Base-by-base conservation (phyloP, 2,888 invertebrate genomes). In the Gastrophysa polygoni region DNA sequence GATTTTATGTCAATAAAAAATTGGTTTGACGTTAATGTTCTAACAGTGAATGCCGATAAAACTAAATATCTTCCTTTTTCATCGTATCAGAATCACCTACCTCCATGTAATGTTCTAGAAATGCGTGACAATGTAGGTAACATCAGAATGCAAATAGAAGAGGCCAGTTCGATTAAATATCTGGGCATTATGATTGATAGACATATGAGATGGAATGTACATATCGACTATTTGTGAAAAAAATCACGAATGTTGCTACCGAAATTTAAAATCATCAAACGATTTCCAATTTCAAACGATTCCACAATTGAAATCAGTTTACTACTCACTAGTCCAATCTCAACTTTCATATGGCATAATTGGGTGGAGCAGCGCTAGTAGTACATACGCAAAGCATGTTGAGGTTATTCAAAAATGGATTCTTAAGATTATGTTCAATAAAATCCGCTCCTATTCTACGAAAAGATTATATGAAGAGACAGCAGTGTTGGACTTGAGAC, bases 31-130 rank as follows among this genome's bases (percentile, higher is more conserved):
- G 17, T 28, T 3, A 50, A 50, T 28, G 3, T 24, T 6, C 16
- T 28, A 28, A 50, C 50, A n/a, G 16, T 50, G 3, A 50, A 28
- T 16, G 21, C 17, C 29, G 50, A 50, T 11, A 50, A 50, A 24
- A 50, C 50, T n/a, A 8, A n/a, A 11, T 50, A 14, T 50, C 21
- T 50, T 17, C 50, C 50, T 4, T 28, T 28, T n/a, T 28, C 24
- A 24, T 24, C 24, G n/a, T 28, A 28, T 28, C 28, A 28, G 11
- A 28, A 14, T n/a, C 8, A 21, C 10, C 11, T 20, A 6, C 24
- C 24, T 24, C 8, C 49, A 6, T 49, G 2, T 14, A 49, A 21
- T 20, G 21, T 14, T 21, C 24, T 49, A 49, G 11, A 10, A 49
- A 49, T 49, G 6, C 18, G 24, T 14, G 24, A 17, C 14, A 17